Base-by-base conservation (phyloP, 1,140 invertebrate species). In the Oscheius sp. region DNA sequence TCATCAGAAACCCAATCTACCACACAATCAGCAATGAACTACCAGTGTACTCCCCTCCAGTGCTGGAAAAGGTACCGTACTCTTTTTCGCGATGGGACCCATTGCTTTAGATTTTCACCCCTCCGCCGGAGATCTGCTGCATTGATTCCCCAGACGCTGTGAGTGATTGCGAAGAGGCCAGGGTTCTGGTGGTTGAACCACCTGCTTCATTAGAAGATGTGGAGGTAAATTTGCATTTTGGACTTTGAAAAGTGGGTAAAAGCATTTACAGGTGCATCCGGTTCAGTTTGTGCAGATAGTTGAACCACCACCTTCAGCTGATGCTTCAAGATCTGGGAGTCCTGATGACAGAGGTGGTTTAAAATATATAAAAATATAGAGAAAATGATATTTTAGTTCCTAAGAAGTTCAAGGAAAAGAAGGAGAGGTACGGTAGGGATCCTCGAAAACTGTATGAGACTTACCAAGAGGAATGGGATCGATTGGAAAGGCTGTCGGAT, bases 341-440 rank as follows among this genome's bases (percentile, higher is more conserved):
- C 58, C 55, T 13, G 66, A 71, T 29, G 65, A 68, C 23, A 36
- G 15, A 10, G 29, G 23, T 73, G 59, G 18, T 67, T 31, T 35
- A 26, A 29, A n/a, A 4, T 75, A 10, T 73, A 26, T 15, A 20
- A 31, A 18, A 18, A 74, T 70, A 23, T 63, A 64, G 13, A 26
- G 20, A 28, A n/a, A 2, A 10, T 63, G 31, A 28, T 18, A 13
- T 46, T 69, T 10, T 63, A 68, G 82, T 79, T 36, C 82, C 82
- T 1, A 79, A 72, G 59, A 67, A 73, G 55, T 83, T 83, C 68
- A 71, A 74, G 62, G 82, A 83, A 46, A 83, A 83, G 67, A 84
- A 84, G 58, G 75, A 83, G 70, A 83, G 79, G 42, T 84, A 83
- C 65, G 82, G 79, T 15, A 46, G 82, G 62, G 82, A 83, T 68